Conservation (phyloP, 35 echinoderm and acorn worm genomes). For the Amphiura filiformis region DNA sequence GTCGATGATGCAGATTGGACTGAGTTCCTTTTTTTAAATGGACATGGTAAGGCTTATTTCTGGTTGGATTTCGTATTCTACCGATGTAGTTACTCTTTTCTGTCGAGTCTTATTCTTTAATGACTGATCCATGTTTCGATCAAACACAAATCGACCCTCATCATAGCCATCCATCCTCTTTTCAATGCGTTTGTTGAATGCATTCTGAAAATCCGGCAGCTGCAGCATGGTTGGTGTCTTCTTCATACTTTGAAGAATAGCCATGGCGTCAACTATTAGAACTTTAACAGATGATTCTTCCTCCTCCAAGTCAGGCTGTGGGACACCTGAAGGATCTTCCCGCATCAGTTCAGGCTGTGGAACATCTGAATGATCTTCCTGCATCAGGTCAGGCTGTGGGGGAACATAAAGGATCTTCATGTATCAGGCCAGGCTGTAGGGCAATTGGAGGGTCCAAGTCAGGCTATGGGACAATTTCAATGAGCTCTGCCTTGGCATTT, state of each 20-base stretch:
- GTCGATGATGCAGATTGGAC: background rate
- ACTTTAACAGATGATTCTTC: background rate
- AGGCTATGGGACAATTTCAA: background rate
- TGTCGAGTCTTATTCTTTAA: conserved; percentile 42
- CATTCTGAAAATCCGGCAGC: background rate
- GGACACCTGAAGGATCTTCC: no score
- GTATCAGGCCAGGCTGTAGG: no score
- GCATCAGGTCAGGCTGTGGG: background rate
- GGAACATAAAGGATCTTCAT: no score
- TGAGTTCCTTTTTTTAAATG: background rate
- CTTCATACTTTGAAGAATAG: background rate
- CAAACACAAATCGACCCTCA: conserved; percentile 1
- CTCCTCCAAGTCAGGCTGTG: background rate
- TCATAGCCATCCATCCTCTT: conserved; percentile 7
- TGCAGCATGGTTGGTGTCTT: background rate
- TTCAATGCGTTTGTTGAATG: background rate
- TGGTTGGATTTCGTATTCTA: conserved; percentile 33
- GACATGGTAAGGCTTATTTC: background rate
- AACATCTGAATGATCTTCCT: no score
- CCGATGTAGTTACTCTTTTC: conserved; percentile 21
- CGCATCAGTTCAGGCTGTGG: no score
- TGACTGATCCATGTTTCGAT: conserved; percentile 30
- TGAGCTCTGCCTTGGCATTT: background rate
- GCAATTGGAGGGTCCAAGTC: background rate
- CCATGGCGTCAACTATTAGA: background rate